These are phyloP conservation scores for Suricata suricatta DNA, from an alignment of 2,113 vertebrate genomes.

Conservation along the genomic window DNA sequence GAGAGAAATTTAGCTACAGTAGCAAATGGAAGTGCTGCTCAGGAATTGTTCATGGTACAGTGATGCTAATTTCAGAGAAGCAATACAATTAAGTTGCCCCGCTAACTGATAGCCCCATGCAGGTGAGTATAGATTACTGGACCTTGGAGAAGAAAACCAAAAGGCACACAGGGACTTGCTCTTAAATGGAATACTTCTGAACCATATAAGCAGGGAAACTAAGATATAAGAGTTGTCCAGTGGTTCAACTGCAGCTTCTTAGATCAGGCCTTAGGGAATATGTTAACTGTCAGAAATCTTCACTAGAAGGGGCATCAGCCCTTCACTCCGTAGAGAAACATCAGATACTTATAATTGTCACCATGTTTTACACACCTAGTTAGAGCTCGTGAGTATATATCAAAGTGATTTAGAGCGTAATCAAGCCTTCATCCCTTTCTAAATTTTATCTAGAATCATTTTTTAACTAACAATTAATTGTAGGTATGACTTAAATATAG, in stretches of 20 bases:
- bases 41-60: slow-evolving; percentile 51
- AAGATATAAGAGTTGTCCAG: background rate
- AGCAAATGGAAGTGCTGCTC: background rate
- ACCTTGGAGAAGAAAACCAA: background rate
- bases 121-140: background rate
- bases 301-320: background rate
- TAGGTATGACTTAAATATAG: background rate
- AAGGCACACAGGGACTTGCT: background rate
- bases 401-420: background rate
- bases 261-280: accelerated
- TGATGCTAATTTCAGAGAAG: slow-evolving; percentile 58
- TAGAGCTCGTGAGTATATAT: background rate
- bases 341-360: background rate
- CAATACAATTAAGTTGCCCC: slow-evolving; percentile 50
- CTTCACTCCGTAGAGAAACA: background rate
- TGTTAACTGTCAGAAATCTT: background rate
- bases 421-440: accelerated
- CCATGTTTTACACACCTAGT: background rate
- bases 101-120: background rate
- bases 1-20: background rate
- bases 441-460: background rate
- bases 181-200: background rate
- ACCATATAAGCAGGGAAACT: background rate
- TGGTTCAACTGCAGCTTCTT: background rate
- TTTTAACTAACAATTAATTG: background rate